These are phyloP conservation scores for Coelopa pilipes DNA, from an alignment of 2,888 invertebrate species.

Conservation along the genomic window DNA sequence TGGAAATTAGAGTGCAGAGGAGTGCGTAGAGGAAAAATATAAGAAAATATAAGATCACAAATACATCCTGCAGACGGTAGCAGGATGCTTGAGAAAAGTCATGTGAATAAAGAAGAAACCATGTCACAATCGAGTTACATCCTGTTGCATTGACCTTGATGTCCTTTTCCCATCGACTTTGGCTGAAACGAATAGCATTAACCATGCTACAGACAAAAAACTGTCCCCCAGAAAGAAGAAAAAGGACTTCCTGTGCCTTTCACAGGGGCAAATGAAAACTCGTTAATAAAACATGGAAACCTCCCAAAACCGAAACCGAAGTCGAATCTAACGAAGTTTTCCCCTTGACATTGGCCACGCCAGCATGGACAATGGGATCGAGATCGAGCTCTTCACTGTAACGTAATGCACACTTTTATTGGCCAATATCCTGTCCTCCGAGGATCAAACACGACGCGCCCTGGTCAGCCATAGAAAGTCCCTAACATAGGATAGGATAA, in stretches of 20 bases:
- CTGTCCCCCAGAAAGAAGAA: neutral
- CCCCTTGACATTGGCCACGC: too few relatives aligned
- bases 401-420: slow-evolving; percentile 33
- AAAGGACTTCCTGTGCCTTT: neutral
- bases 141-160: too few relatives aligned
- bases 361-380: too few relatives aligned
- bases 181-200: neutral
- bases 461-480: neutral
- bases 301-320: neutral
- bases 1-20: too few relatives aligned
- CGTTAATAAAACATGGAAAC: neutral
- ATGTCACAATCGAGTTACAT: too few relatives aligned
- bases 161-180: too few relatives aligned
- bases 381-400: slow-evolving; percentile 3
- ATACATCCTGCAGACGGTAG: too few relatives aligned
- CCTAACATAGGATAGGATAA: neutral
- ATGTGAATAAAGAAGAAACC: too few relatives aligned
- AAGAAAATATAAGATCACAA: too few relatives aligned
- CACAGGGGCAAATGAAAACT: neutral
- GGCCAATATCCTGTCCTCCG: slow-evolving; percentile 24
- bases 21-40: too few relatives aligned
- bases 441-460: neutral
- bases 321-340: too few relatives aligned
- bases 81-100: too few relatives aligned
- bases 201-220: neutral